phyloP scores from a whole-genome alignment of 2,797 vertebrate species.

The Taeniopygia guttata region DNA sequence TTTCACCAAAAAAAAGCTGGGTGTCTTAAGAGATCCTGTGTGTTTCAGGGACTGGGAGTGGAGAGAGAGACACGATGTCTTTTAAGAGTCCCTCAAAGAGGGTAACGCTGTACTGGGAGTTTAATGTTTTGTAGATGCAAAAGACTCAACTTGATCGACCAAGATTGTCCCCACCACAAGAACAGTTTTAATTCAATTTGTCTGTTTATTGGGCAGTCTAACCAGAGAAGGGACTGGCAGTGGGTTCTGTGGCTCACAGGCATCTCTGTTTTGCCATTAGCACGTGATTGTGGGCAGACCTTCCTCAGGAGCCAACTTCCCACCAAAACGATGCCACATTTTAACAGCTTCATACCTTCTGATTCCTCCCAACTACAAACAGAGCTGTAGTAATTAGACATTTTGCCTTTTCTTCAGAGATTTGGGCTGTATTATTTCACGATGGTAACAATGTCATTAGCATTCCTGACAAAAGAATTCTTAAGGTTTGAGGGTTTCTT shows the following conservation, averaged over 20 bases:
- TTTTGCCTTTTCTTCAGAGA: background rate
- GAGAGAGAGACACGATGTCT: background rate
- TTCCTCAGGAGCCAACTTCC: background rate
- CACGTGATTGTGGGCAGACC: background rate
- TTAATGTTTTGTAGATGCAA: background rate
- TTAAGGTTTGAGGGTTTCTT: background rate
- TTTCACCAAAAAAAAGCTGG: background rate
- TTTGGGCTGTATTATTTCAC: background rate
- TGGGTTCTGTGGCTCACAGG: background rate
- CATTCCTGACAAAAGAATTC: background rate
- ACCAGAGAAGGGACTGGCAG: background rate
- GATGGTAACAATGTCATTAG: background rate
- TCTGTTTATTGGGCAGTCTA: background rate
- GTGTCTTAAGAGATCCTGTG: background rate
- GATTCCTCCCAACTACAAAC: background rate
- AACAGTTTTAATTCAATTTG: background rate
- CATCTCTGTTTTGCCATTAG: background rate
- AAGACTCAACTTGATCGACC: background rate
- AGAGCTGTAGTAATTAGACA: background rate
- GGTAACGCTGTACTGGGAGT: background rate
- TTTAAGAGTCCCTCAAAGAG: background rate
- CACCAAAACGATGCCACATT: background rate
- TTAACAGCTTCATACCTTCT: background rate
- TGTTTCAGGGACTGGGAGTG: background rate
- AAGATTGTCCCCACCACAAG: background rate